Evolutionary conservation across 2,888 invertebrate species (phyloP).

Genomic region (Eilema sororculum): DNA sequence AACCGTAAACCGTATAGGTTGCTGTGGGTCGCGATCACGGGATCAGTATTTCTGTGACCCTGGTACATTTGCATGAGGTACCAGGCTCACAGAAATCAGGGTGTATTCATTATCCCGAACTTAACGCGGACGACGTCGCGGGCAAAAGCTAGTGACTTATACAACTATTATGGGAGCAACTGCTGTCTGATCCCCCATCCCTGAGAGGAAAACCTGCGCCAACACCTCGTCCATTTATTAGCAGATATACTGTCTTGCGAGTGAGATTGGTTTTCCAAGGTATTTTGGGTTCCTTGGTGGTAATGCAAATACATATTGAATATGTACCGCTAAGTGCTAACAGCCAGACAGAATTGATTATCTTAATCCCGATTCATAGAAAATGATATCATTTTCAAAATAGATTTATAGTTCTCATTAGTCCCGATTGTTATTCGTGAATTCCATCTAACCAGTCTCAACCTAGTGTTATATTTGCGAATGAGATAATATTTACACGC

Average conservation of each 20-base stretch:
- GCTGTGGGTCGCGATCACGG: too few relatives aligned
- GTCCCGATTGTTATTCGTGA: slow-evolving; percentile 7
- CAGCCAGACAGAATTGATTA: too few relatives aligned
- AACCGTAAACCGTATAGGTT: too few relatives aligned
- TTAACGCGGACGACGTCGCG: too few relatives aligned
- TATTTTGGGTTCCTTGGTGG: not conserved
- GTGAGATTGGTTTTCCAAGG: too few relatives aligned
- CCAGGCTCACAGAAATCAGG: too few relatives aligned
- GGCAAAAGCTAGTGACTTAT: too few relatives aligned
- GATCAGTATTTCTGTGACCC: too few relatives aligned
- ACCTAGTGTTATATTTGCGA: slow-evolving; percentile 2
- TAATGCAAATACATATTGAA: not conserved
- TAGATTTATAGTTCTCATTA: slow-evolving; percentile 11
- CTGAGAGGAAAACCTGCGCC: not conserved
- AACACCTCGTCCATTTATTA: not conserved
- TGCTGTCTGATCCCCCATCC: too few relatives aligned
- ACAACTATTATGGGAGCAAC: too few relatives aligned
- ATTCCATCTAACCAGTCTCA: not conserved
- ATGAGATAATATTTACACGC: slow-evolving; percentile 11
- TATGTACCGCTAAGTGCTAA: not conserved
- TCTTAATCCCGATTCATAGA: not conserved
- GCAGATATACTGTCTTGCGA: not conserved
- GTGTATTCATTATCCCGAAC: too few relatives aligned
- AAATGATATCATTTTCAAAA: not conserved
- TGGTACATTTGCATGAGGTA: too few relatives aligned